Evolutionary conservation across 2,888 invertebrate genomes (phyloP), one percentile per base, ranked within the genome.

Genomic region (Drosophila birchii): DNA sequence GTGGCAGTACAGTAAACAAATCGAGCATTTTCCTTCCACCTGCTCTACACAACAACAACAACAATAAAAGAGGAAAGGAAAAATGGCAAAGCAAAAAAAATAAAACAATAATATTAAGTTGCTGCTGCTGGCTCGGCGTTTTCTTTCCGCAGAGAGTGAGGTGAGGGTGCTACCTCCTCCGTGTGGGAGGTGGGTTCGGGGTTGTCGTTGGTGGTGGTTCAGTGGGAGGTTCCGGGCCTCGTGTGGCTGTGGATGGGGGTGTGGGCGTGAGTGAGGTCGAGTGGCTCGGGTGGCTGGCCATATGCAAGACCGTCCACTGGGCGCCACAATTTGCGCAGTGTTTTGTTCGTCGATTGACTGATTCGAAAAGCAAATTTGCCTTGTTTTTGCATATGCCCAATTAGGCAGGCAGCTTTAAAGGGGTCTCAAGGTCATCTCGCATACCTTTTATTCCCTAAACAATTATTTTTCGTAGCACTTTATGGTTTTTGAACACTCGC

Each of bases 291-390:
- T 62, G 67, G 67, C 59, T 58, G 58, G 86, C 78, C 80, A 69
- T 61, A 80, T 78, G 82, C 63, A 79, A 66, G 67, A 57, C 74
- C 83, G 80, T 59, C 78, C 53, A 57, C 41, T 41, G 70, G 86
- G 83, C 82, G 82, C 86, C 86, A 75, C 78, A 78, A 82, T 86
- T 82, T 78, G 83, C 82, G 80, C 86, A 86, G 83, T 86, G 78
- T 85, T 66, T 56, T 79, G 76, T 70, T 69, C 55, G 73, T 81
- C 81, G 81, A 87, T 78, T 59, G 76, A 78, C 79, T 87, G 79
- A 81, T 81, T 81, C 81, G 26, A 69, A 79, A 67, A 60, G 72
- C 45, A 60, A 54, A 47, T 58, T 70, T 64, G 45, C 45, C 47
- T 29, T 47, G 45, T 41, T 34, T 51, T 47, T 69, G 45, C 43